Evolutionary conservation across 2,888 invertebrate genomes (phyloP).

Genomic region (Ceramica pisi): DNA sequence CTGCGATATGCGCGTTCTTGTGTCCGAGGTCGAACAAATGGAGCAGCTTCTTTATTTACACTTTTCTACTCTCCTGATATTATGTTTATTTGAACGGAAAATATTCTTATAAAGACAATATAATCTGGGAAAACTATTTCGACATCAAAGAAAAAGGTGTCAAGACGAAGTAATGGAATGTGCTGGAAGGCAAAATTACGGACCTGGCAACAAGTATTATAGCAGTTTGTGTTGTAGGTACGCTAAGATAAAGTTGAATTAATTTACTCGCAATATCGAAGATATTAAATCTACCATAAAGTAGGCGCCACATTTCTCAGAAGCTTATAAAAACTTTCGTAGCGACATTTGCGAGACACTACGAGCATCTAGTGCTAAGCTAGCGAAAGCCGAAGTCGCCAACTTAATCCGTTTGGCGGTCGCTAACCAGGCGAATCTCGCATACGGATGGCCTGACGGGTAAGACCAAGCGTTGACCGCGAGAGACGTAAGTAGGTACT

Average conservation of each 20-base stretch:
- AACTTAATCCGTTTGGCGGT: conserved; percentile 64
- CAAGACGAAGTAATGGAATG: conserved; percentile 23
- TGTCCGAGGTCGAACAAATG: conserved; percentile 30
- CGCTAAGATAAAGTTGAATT: neutral
- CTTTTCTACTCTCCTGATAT: conserved; percentile 8
- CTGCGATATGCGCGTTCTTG: conserved; percentile 44
- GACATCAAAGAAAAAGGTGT: conserved; percentile 38
- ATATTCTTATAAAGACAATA: conserved; percentile 22
- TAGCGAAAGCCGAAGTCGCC: conserved; percentile 54
- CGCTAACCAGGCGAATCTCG: conserved; percentile 56
- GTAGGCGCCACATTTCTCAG: conserved; percentile 1
- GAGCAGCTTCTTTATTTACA: conserved; percentile 27
- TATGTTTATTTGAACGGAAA: conserved; percentile 25
- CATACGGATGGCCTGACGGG: conserved; percentile 42
- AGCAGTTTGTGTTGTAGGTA: neutral
- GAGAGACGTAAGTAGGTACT: conserved; percentile 16
- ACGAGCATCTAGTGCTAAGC: conserved; percentile 51
- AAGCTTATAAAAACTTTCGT: conserved; percentile 50
- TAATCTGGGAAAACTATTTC: conserved; percentile 13
- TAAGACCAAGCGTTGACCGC: conserved; percentile 43
- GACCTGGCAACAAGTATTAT: neutral
- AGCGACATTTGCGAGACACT: conserved; percentile 31
- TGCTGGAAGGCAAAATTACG: neutral
- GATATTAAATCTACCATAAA: conserved; percentile 5
- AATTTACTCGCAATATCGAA: neutral